Conservation (phyloP, 2,797 vertebrate species). For the Pseudochromis fuscus region DNA sequence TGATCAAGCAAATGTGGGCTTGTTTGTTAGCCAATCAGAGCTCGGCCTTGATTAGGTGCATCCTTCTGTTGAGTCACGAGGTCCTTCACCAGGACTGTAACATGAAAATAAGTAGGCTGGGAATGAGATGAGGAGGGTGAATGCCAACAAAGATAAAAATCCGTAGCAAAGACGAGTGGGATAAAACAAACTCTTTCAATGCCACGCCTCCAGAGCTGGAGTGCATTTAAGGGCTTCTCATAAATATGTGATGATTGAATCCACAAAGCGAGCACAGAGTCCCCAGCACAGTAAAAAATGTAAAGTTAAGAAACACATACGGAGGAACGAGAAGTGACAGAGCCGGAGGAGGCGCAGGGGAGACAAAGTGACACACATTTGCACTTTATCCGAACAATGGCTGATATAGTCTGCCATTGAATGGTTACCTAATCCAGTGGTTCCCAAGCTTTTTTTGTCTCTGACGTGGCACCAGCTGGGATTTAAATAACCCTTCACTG, state of each 20-base stretch:
- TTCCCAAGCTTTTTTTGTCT: background rate
- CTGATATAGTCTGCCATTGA: background rate
- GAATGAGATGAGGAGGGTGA: conserved; percentile 52
- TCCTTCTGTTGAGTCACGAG: conserved; percentile 47
- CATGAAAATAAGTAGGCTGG: conserved; percentile 41
- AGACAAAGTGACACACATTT: background rate
- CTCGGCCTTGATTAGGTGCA: conserved; percentile 50
- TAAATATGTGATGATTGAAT: conserved; percentile 71
- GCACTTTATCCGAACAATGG: conserved; percentile 14
- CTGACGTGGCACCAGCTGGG: background rate
- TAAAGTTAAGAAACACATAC: conserved; percentile 15
- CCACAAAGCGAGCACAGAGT: conserved; percentile 55
- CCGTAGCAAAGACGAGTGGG: conserved; percentile 52
- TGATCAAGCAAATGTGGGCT: conserved; percentile 31
- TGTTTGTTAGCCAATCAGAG: conserved; percentile 40
- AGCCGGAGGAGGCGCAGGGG: conserved; percentile 19
- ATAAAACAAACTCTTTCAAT: conserved; percentile 45
- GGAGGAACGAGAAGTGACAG: conserved; percentile 9
- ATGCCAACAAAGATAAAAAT: conserved; percentile 59
- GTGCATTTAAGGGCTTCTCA: conserved; percentile 64
- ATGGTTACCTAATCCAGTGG: background rate
- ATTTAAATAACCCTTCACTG: too few relatives aligned
- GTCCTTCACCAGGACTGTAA: conserved; percentile 41
- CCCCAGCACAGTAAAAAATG: conserved; percentile 49
- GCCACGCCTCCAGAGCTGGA: conserved; percentile 56